phyloP scores from a whole-genome alignment of 2,113 vertebrate species.

The Alligator mississippiensis region DNA sequence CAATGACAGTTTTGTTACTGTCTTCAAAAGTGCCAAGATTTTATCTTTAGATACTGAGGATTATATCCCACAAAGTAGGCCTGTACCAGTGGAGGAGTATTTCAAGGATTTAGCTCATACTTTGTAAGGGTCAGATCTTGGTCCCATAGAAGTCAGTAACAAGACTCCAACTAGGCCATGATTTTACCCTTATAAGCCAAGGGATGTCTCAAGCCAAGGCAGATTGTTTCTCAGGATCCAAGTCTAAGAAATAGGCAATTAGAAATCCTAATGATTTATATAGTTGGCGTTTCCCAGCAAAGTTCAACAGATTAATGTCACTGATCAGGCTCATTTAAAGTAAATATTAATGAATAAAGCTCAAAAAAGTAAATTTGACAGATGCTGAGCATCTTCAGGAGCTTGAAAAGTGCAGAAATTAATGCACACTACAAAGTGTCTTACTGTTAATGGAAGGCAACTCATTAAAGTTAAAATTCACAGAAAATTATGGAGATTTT shows the following conservation, averaged over 20 bases:
- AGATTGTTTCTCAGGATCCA: conserved; percentile 1
- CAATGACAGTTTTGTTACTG: no score
- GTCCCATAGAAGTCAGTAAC: neutral
- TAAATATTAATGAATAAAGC: neutral
- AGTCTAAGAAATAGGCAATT: neutral
- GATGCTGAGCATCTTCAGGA: neutral
- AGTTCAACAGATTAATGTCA: neutral
- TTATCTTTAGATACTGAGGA: no score
- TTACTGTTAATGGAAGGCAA: neutral
- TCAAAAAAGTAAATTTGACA: neutral
- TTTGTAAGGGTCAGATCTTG: neutral
- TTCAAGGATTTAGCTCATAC: no score
- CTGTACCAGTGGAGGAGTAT: no score
- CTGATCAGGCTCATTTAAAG: neutral
- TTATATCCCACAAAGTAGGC: no score
- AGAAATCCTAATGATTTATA: neutral
- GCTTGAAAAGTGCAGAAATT: neutral
- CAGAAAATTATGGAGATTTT: neutral
- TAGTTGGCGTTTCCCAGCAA: neutral
- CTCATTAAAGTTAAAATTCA: neutral
- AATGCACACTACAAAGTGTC: neutral
- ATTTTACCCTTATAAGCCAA: conserved; percentile 34
- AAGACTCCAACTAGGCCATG: neutral
- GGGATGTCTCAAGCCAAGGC: neutral
- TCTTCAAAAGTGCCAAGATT: no score